Percentiles rank a stretch among this genome's conserved stretches.
Evolutionary conservation across 2,797 vertebrate genomes (phyloP).

Genomic region (Meda fulgida): DNA sequence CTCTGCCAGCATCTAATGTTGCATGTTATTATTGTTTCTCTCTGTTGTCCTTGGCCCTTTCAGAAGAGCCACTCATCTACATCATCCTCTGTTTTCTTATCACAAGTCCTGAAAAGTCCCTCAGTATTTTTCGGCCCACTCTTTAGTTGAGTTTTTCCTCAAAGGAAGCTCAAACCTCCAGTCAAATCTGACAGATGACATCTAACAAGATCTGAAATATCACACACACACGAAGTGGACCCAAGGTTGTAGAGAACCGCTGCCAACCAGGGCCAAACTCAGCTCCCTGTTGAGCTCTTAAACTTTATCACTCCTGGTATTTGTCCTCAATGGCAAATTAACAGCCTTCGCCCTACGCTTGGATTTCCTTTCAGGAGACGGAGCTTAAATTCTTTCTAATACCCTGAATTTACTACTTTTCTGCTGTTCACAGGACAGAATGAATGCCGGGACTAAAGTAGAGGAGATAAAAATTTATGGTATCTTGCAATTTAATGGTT

Average conservation of each 20-base stretch:
- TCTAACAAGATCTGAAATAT: slow-evolving; percentile 45
- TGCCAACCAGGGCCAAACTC: slow-evolving; percentile 77
- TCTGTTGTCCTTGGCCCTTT: background rate
- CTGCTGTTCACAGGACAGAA: slow-evolving; percentile 99
- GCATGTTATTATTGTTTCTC: background rate
- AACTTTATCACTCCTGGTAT: slow-evolving; percentile 98
- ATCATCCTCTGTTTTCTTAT: background rate
- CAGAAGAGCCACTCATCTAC: background rate
- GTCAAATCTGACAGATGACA: slow-evolving; percentile 6
- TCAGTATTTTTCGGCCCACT: background rate
- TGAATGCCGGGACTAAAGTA: slow-evolving; percentile 99
- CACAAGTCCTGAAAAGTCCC: background rate
- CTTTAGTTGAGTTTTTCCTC: background rate
- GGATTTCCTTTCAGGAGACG: slow-evolving; percentile 95
- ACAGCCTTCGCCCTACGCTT: slow-evolving; percentile 90
- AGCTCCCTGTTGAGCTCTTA: slow-evolving; percentile 93
- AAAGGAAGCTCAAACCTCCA: background rate
- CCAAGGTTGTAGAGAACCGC: slow-evolving; percentile 93
- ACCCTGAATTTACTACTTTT: slow-evolving; percentile 96
- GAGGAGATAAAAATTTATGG: slow-evolving; percentile 99
- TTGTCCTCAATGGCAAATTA: slow-evolving; percentile 99
- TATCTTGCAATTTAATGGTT: slow-evolving; percentile 99
- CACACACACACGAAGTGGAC: slow-evolving; percentile 64
- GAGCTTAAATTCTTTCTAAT: slow-evolving; percentile 98
- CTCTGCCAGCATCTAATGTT: background rate